Evolutionary conservation across 2,888 invertebrate genomes (phyloP), one percentile per base, ranked within the genome.

Genomic region (Watsonalla cultraria): DNA sequence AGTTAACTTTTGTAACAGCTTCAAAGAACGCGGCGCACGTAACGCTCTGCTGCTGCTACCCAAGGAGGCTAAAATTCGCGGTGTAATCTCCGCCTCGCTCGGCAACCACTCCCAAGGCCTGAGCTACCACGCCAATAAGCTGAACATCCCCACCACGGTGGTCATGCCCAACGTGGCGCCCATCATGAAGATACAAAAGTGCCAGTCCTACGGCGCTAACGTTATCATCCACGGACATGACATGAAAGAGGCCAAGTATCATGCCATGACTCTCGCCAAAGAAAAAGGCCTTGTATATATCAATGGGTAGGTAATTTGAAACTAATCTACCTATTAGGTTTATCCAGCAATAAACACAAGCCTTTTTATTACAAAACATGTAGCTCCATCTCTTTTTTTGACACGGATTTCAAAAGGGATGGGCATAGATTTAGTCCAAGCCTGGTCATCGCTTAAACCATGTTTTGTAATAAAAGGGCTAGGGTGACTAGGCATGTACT

Each of bases 91-190:
- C 0, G 98, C 98, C 0, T 98, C 98, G 0, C 92, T 98, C 53
- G 98, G 98, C 0, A 99, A 98, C 82, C 98, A 99, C 84, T 98
- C 99, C 0, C 94, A 97, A 72, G 93, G 89, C 0, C 75, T 97
- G 49, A 94, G 95, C 62, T 97, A 95, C 78, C 97, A 97, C 76
- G 96, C 96, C 0, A 89, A 92, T 64, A 91, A 92, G 56, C 89
- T 97, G 7, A 89, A 91, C 46, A 92, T 96, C 33, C 94, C 95
- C 0, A 93, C 94, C 0, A 96, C 96, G 0, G 97, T 99, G 6
- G 96, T 99, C n/a, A 98, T 99, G 98, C 98, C 98, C 0, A 94
- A 94, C 46, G 94, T 97, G 0, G 98, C 98, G 0, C 98, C 98
- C 0, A 96, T 99, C 55, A 98, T 98, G 97, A 99, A 98, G 89